phyloP scores from a whole-genome alignment of 2,113 vertebrate species.

The Carassius gibelio region DNA sequence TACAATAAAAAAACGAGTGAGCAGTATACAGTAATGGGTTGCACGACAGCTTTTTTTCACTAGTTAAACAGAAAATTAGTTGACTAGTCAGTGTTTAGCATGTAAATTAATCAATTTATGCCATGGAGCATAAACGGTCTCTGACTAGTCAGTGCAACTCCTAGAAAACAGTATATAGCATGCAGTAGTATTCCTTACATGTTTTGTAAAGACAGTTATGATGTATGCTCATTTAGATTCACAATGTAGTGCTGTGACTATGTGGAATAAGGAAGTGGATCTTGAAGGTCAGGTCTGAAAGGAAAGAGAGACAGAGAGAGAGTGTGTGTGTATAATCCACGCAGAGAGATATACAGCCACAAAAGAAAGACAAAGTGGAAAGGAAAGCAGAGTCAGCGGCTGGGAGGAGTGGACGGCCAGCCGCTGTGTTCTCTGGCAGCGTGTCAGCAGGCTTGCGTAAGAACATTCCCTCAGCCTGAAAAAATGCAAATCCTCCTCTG shows the following conservation, averaged over 20 bases:
- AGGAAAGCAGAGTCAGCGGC: constrained; percentile 57
- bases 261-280: constrained; percentile 17
- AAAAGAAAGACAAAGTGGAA: constrained; percentile 2
- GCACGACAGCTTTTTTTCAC: too few species aligned
- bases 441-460: constrained; percentile 53
- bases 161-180: not conserved
- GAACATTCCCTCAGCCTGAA: constrained; percentile 59
- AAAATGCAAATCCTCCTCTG: constrained; percentile 58
- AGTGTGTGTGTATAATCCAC: not conserved
- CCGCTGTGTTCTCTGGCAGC: constrained; percentile 50
- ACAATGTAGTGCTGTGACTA: not conserved
- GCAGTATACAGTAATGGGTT: not conserved
- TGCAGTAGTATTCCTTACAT: not conserved
- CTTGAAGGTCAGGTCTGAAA: constrained; percentile 1
- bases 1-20: not conserved
- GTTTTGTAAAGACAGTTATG: not conserved
- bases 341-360: constrained; percentile 22
- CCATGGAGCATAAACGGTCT: not conserved
- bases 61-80: too few species aligned
- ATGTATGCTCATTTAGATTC: constrained; percentile 5
- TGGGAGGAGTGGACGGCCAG: constrained; percentile 48
- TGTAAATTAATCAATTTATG: not conserved
- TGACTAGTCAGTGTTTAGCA: not conserved
- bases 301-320: not conserved
- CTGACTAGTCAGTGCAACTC: not conserved